Percentiles rank a stretch among this genome's conserved stretches.
Evolutionary conservation across 2,888 invertebrate species (phyloP).

Genomic region (Bibio marci): DNA sequence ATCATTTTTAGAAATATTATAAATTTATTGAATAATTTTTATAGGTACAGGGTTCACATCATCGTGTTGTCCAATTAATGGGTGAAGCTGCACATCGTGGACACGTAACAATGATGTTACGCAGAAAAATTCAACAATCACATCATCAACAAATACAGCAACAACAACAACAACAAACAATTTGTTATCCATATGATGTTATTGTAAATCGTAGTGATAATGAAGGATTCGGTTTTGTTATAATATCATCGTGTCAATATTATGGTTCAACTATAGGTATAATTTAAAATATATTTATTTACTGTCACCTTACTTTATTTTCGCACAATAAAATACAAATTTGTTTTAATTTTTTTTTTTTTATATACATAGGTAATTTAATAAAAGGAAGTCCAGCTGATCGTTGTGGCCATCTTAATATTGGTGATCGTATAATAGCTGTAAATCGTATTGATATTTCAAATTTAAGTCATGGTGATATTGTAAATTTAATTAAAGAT

Average conservation of each 20-base stretch:
- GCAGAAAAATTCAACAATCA: conserved; percentile 30
- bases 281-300: conserved; percentile 3
- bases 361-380: conserved; percentile 71
- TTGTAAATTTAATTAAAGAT: conserved; percentile 93
- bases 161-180: conserved; percentile 19
- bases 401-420: conserved; percentile 72
- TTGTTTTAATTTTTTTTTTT: conserved; percentile 2
- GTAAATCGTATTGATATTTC: conserved; percentile 87
- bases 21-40: conserved; percentile 15
- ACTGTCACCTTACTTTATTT: not conserved
- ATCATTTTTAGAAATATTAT: not conserved
- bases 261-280: conserved; percentile 69
- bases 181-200: conserved; percentile 66
- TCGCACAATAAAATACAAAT: too few relatives aligned
- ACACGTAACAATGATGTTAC: conserved; percentile 62
- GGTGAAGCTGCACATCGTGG: conserved; percentile 76
- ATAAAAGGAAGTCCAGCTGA: conserved; percentile 94
- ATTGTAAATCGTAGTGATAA: conserved; percentile 77
- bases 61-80: conserved; percentile 84
- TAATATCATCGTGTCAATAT: conserved; percentile 75
- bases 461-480: conserved; percentile 86
- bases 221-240: conserved; percentile 98
- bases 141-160: conserved; percentile 16
- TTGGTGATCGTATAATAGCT: conserved; percentile 90
- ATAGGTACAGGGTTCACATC: conserved; percentile 66